Base-by-base conservation (phyloP, 2,888 invertebrate genomes). In the Sympetrum striolatum region DNA sequence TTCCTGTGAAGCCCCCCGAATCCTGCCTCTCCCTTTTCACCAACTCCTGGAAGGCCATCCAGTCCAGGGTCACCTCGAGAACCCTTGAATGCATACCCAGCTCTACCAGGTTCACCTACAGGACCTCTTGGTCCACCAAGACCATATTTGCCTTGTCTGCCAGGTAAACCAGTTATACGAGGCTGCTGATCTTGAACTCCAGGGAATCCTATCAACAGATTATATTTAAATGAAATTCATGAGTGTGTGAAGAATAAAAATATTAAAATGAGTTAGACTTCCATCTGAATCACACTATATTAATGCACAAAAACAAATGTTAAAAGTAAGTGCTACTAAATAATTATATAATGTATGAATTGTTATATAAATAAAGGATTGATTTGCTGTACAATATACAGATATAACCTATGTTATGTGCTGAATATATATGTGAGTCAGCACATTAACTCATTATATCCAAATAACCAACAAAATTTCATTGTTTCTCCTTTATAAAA, bases 141-240 rank as follows among this genome's bases (percentile, higher is more conserved):
- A 53, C 98, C 98, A 44, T 95, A 95, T 2, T 93, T 92, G 31
- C 98, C 97, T 92, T 95, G 95, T 82, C 95, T 93, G 22, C 98
- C 98, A 31, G 94, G 93, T 12, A 93, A 91, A 37, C 97, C 96
- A 35, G 93, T 93, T 12, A 93, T 93, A 90, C 97, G 97, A n/a
- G 93, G 93, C 48, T 93, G 94, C 80, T n/a, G n/a, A n/a, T 96
- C 97, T 14, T 93, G 93, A 25, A 93, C 93, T 31, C 97, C 97
- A 14, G 94, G 93, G 0, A 95, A 95, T 64, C 97, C 97, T 90
- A 39, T 18, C 31, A 91, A 91, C 80, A 90, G 25, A 58, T 12
- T n/a, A 81, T 90, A 90, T n/a, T n/a, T n/a, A 10, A 90, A 91
- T 48, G 14, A 12, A 48, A 10, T 6, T 39, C 25, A 39, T 2